These are phyloP conservation scores for Aphodius granarius DNA, from an alignment of 2,888 invertebrate genomes.

Conservation along the genomic window DNA sequence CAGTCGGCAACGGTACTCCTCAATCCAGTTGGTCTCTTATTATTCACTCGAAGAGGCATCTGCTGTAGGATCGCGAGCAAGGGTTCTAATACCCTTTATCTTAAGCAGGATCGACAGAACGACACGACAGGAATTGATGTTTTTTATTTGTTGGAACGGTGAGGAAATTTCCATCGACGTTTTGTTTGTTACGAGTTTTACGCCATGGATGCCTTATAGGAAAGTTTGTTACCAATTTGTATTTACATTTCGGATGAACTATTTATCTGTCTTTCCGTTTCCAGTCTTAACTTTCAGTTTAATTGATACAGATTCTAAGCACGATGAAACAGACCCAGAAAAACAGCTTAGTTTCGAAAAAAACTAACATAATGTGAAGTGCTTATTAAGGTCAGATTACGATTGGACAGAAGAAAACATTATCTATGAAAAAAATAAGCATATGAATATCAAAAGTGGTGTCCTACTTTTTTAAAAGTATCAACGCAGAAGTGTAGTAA, in stretches of 20 bases:
- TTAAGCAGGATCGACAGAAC: not conserved
- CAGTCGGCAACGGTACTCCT: not conserved
- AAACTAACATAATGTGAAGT: too few relatives aligned
- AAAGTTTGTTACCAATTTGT: not conserved
- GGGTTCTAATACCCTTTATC: not conserved
- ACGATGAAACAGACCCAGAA: too few relatives aligned
- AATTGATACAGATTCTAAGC: not conserved
- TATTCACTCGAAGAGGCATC: not conserved
- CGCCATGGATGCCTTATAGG: not conserved
- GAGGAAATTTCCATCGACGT: not conserved
- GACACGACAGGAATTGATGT: not conserved
- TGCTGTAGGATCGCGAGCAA: not conserved
- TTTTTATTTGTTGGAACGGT: not conserved
- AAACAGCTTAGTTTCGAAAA: too few relatives aligned
- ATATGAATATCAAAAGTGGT: too few relatives aligned
- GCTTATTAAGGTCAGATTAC: too few relatives aligned
- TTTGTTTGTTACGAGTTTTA: not conserved
- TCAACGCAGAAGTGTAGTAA: too few relatives aligned
- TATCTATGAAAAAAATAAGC: too few relatives aligned
- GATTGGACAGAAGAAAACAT: too few relatives aligned
- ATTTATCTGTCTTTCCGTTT: not conserved
- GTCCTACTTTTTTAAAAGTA: too few relatives aligned
- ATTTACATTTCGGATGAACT: not conserved
- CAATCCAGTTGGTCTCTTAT: not conserved
- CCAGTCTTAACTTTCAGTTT: not conserved